Evolutionary conservation across 2,113 vertebrate genomes (phyloP).

Genomic region (Kryptolebias marmoratus): DNA sequence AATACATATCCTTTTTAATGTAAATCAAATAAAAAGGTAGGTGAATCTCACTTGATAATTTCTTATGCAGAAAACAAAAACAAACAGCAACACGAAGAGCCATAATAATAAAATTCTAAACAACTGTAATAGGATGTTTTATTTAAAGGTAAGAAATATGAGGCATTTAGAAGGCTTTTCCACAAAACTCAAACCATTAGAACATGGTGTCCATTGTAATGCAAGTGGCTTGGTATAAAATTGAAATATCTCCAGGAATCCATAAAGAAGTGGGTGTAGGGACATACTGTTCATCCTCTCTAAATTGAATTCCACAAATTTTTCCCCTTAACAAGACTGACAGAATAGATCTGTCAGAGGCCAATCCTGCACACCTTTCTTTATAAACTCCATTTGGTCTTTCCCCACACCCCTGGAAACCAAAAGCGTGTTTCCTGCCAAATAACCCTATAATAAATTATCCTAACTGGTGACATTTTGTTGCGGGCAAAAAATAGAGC

Average conservation of each 20-base stretch:
- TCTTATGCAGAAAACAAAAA: too few relatives aligned
- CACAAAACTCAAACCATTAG: not conserved
- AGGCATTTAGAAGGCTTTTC: not conserved
- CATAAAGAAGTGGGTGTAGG: not conserved
- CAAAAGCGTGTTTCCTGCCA: conserved; percentile 18
- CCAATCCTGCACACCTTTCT: conserved; percentile 39
- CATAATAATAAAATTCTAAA: too few relatives aligned
- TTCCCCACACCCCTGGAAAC: not conserved
- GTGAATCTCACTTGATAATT: too few relatives aligned
- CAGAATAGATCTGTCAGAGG: conserved; percentile 1
- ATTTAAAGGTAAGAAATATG: too few relatives aligned
- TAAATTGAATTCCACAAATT: not conserved
- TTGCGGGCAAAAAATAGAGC: conserved; percentile 8
- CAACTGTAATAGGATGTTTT: too few relatives aligned
- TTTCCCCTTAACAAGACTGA: not conserved
- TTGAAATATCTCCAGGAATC: not conserved
- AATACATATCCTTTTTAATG: too few relatives aligned
- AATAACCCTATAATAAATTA: conserved; percentile 3
- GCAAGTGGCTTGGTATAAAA: not conserved
- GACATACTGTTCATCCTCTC: not conserved
- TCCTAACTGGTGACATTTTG: conserved; percentile 56
- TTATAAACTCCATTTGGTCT: not conserved
- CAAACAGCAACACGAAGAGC: too few relatives aligned
- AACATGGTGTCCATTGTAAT: not conserved
- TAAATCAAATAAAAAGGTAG: too few relatives aligned